Base-by-base conservation (phyloP, 92 coral and sea anemone genomes). In the Parazoanthus atlanticus region DNA sequence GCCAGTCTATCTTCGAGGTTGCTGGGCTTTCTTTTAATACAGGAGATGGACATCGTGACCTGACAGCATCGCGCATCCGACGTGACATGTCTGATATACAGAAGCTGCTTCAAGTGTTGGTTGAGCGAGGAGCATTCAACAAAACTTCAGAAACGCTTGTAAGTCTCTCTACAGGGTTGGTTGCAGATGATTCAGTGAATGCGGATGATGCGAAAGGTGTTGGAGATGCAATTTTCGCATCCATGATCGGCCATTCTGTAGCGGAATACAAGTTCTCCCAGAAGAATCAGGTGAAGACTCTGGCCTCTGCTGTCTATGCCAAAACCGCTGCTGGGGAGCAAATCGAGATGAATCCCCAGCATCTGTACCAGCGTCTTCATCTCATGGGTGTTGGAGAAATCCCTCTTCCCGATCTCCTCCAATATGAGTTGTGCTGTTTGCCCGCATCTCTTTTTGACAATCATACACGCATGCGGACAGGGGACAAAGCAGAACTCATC, bases 211-310 rank as follows among this genome's bases (percentile, higher is more conserved):
- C 90, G 8, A 87, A 61, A 31, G 71, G 76, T 64, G 85, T 87
- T n/a, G 90, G 90, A 17, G 32, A 78, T 78, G 15, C 11, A 23
- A 79, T 87, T 19, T 74, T 87, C 2, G 12, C 30, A 12, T 56
- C 66, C 0, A 77, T 78, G 89, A 25, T 87, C 21, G 90, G 85
- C n/a, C 16, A 87, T 12, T 54, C 78, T 17, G 90, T 87, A 78
- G 70, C 78, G 30, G 85, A 64, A 43, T 87, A 87, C 74, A 47
- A 54, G 84, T 86, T 86, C 25, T 86, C 85, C 41, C 82, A 88
- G 36, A 88, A 88, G 38, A 21, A 88, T 81, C 90, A 88, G 13
- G 81, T 89, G 38, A 81, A 81, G 80, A 88, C 86, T 71, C 88
- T 88, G 1, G 91, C 80, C 23, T 88, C 88, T 88, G 34, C 71